Conservation (phyloP, 2,888 invertebrate genomes). For the Entomobrya proxima region DNA sequence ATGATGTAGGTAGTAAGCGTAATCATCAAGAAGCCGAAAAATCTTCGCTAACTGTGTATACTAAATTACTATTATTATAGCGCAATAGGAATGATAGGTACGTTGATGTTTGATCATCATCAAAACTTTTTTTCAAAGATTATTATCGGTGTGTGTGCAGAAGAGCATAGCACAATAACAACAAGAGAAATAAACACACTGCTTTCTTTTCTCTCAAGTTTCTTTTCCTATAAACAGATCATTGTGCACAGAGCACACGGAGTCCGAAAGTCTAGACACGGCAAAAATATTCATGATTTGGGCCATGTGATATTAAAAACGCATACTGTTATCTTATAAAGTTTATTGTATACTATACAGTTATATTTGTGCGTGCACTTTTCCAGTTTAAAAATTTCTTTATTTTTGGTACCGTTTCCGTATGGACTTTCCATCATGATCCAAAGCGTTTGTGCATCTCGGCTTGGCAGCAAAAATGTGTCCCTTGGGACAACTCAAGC, state of each 20-base stretch:
- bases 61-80: constrained; percentile 7
- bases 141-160: constrained; percentile 1
- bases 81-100: neutral
- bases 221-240: constrained; percentile 25
- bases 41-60: neutral
- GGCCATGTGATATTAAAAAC: neutral
- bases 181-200: neutral
- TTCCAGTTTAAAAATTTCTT: neutral
- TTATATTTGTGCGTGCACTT: neutral
- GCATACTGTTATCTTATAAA: neutral
- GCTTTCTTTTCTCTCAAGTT: neutral
- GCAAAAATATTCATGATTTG: constrained; percentile 13
- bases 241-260: no score
- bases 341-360: no score
- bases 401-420: constrained; percentile 22
- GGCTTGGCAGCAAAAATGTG: constrained; percentile 53
- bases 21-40: neutral
- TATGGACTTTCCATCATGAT: neutral
- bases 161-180: no score
- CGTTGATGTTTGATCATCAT: constrained; percentile 32
- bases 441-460: constrained; percentile 32
- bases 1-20: neutral
- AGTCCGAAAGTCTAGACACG: constrained; percentile 32
- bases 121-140: neutral
- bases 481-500: constrained; percentile 56